Evolutionary conservation across 2,113 vertebrate species (phyloP), one percentile per base, ranked within the genome.

Genomic region (Psittacara wagleri): DNA sequence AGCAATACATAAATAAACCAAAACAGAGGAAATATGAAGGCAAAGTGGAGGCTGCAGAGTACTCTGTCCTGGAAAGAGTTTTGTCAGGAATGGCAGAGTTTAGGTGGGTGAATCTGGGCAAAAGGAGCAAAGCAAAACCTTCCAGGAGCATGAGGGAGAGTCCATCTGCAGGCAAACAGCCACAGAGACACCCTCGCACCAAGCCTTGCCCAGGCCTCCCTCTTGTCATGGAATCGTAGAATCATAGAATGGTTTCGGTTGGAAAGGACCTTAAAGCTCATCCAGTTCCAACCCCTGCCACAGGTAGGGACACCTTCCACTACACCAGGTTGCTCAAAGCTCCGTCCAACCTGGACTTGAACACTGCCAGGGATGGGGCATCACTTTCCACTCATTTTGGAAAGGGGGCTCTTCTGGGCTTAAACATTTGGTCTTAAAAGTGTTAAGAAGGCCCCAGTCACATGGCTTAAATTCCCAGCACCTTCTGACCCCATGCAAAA

Each of bases 101-200:
- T 20, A 37, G 10, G 20, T 10, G 72, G 19, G 37, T 22, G 10
- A 76, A 73, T 33, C 19, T 16, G 33, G 15, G 72, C 8, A 28
- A 68, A 73, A 61, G 29, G 44, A 31, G 49, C 18, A 55, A 76
- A 77, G 57, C 48, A 55, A 85, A 85, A 27, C 43, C 29, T 41
- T 20, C 48, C 22, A 0, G 1, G 61, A 79, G 24, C 72, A n/a
- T 35, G 6, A 76, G 13, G 12, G 33, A 75, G 4, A 1, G n/a
- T 54, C 59, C 20, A 52, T 5, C 43, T 9, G 20, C 46, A 54
- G 72, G 31, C 8, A 5, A 5, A 13, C 12, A 13, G 28, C 28
- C 3, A 12, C 70, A 66, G 61, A 67, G 46, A 41, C 11, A 2
- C n/a, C 37, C 75, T 59, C 6, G 0, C 0, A 0, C 46, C 9